Evolutionary conservation across 2,888 invertebrate species (phyloP), one percentile per base, ranked within the genome.

Genomic region (Lymantria monacha): DNA sequence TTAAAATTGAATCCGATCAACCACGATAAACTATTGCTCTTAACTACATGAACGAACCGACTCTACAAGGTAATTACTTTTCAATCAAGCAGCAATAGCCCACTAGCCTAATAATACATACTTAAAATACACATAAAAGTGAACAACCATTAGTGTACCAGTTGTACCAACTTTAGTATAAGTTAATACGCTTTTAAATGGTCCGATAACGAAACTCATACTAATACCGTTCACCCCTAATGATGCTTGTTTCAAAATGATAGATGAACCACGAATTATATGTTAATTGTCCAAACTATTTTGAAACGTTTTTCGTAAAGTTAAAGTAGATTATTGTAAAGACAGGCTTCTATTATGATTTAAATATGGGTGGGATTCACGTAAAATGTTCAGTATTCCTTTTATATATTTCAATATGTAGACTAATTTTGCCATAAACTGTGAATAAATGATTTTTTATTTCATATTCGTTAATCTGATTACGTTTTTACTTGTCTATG

Each of bases 171-270:
- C 46, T 51, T 63, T 57, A 51, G 51, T 58, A 61, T 55, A 59
- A 61, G 66, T 72, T 74, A 69, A 77, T 76, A 64, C 52, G 52
- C 30, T 63, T 61, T 63, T 74, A 73, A 79, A 78, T 74, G 68
- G 55, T 59, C 61, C 59, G 57, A 66, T 70, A 68, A 74, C 66
- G 74, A 69, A 73, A 70, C 64, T 65, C 61, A 66, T 33, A 46
- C 41, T 53, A 61, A 33, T 31, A 56, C 63, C 64, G 9, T 69
- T 72, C 70, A 59, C 58, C 49, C 63, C 53, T 80, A 81, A 81
- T 81, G 69, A 75, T 55, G 51, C 75, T 78, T 64, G 76, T 81
- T 82, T 73, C 64, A 54, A 30, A 74, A 79, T 82, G 82, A 83
- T 83, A 75, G 72, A 83, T 82, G 79, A 72, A 70, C 54, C 63